Conservation (phyloP, 2,888 invertebrate species). For the Scaptomyza reducta region DNA sequence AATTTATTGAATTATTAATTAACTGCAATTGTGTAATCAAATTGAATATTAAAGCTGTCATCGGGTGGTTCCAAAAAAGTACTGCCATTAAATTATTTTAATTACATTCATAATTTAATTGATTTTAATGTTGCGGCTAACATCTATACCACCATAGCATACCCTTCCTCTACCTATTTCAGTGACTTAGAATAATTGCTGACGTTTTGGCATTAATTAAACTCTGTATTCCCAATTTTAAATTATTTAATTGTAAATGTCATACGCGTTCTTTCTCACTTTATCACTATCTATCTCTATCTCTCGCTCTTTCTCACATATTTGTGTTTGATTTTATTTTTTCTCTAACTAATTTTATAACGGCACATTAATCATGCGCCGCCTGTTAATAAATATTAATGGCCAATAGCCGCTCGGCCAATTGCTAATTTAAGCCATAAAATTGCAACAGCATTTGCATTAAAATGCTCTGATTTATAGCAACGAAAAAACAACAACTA, state of each 20-base stretch:
- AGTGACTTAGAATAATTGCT: slow-evolving; percentile 73
- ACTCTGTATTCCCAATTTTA: slow-evolving; percentile 50
- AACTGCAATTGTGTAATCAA: slow-evolving; percentile 70
- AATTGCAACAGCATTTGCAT: slow-evolving; percentile 73
- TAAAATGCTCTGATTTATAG: slow-evolving; percentile 70
- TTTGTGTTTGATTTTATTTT: slow-evolving; percentile 1
- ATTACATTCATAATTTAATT: slow-evolving; percentile 79
- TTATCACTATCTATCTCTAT: background rate
- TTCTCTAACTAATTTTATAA: slow-evolving; percentile 73
- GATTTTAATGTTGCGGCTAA: slow-evolving; percentile 67
- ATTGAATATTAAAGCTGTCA: slow-evolving; percentile 74
- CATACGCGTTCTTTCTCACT: slow-evolving; percentile 14
- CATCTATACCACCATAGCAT: background rate
- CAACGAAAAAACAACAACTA: slow-evolving; percentile 28
- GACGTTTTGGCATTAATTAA: slow-evolving; percentile 72
- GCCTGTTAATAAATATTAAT: slow-evolving; percentile 79
- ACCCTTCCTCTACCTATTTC: background rate
- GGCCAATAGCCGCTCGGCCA: slow-evolving; percentile 54
- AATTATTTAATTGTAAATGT: slow-evolving; percentile 56
- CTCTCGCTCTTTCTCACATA: background rate
- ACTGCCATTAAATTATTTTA: slow-evolving; percentile 73
- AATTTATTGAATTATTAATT: slow-evolving; percentile 78
- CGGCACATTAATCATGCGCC: slow-evolving; percentile 73
- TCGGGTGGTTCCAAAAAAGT: slow-evolving; percentile 44
- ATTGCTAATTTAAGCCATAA: slow-evolving; percentile 74